Percentiles rank a stretch among this genome's conserved stretches.
These are phyloP conservation scores for Chunga burmeisteri DNA, from an alignment of 2,113 vertebrate genomes.

Conservation along the genomic window DNA sequence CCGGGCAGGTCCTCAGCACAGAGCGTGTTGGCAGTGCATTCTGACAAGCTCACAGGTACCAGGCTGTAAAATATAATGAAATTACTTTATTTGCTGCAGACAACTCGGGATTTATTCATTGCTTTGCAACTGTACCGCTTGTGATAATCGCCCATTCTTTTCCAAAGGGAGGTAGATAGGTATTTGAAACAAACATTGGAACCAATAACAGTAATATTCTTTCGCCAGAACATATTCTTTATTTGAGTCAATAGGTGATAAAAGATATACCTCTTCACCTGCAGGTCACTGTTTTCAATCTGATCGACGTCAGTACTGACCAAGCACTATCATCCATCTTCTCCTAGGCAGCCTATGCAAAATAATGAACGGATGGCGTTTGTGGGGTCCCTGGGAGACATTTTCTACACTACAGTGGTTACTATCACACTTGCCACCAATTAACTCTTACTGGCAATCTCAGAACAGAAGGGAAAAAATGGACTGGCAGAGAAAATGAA, in stretches of 20 bases:
- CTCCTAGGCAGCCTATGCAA: not conserved
- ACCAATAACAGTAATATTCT: accelerated
- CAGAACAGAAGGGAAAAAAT: accelerated
- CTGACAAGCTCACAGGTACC: not conserved
- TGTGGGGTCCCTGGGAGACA: not conserved
- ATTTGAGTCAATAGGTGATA: not conserved
- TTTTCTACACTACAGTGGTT: not conserved
- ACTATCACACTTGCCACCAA: not conserved
- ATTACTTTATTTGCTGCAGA: not conserved
- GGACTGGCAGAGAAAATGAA: too few species aligned
- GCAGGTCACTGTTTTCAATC: not conserved
- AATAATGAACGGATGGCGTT: accelerated
- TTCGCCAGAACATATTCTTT: not conserved
- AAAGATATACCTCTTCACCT: not conserved
- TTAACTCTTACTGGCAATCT: not conserved
- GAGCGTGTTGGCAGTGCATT: not conserved
- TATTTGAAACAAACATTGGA: not conserved
- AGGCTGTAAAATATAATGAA: not conserved
- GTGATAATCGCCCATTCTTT: not conserved
- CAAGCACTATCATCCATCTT: not conserved
- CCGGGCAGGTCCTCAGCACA: not conserved
- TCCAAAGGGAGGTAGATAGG: not conserved
- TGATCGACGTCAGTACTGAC: not conserved
- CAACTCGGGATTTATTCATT: not conserved
- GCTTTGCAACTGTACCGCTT: not conserved